phyloP scores from a whole-genome alignment of 2,888 invertebrate genomes.

The Chloroclystis v-ata region DNA sequence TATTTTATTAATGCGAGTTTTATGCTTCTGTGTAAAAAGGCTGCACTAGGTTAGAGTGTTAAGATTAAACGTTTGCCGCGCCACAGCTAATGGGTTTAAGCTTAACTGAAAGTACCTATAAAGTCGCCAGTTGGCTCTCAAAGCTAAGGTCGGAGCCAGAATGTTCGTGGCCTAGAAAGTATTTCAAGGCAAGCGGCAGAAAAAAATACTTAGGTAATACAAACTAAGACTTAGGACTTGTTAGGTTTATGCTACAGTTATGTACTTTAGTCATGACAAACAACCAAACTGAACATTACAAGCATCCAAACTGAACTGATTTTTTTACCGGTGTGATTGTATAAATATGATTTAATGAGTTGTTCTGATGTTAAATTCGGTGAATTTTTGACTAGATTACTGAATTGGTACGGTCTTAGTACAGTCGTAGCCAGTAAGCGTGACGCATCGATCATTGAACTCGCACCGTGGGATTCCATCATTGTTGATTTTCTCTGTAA shows the following conservation, averaged over 20 bases:
- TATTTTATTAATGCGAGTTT: constrained; percentile 6
- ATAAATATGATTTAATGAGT: too few species aligned
- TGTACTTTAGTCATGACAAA: too few species aligned
- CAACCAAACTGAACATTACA: neutral
- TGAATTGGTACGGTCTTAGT: constrained; percentile 42
- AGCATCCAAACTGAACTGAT: too few species aligned
- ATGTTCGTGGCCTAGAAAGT: neutral
- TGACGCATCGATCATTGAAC: constrained; percentile 64
- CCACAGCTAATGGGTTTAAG: constrained; percentile 14
- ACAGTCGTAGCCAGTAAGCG: constrained; percentile 50
- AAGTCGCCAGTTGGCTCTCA: constrained; percentile 9
- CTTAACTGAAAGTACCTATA: constrained; percentile 6
- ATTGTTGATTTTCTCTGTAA: constrained; percentile 63
- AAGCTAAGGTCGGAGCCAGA: neutral
- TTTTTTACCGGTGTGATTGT: too few species aligned
- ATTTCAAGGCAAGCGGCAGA: neutral
- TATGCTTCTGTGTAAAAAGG: neutral
- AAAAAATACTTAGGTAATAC: too few species aligned
- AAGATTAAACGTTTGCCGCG: constrained; percentile 11
- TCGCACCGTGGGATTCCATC: constrained; percentile 60
- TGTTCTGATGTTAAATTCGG: too few species aligned
- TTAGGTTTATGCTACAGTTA: too few species aligned
- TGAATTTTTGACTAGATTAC: neutral
- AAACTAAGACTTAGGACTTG: too few species aligned
- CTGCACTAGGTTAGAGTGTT: constrained; percentile 3